phyloP scores from a whole-genome alignment of 2,888 invertebrate species.

The Ceraclea dissimilis region DNA sequence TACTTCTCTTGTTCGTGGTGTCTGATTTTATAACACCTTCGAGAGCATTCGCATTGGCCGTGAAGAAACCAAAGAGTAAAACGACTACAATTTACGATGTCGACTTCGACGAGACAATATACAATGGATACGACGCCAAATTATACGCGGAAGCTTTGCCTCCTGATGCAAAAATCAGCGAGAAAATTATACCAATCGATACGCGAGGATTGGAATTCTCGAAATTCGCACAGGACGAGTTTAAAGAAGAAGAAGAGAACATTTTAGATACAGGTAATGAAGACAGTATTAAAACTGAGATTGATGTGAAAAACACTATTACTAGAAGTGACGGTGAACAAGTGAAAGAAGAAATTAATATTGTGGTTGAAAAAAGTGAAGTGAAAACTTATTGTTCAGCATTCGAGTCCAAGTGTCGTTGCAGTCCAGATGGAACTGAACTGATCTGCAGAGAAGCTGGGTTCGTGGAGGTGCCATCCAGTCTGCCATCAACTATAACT shows the following conservation, averaged over 20 bases:
- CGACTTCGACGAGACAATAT: slow-evolving; percentile 19
- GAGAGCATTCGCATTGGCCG: background rate
- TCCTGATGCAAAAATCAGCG: slow-evolving; percentile 13
- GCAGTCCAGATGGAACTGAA: slow-evolving; percentile 23
- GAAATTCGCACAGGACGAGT: slow-evolving; percentile 7
- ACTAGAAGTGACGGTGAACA: background rate
- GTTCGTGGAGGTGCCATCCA: slow-evolving; percentile 25
- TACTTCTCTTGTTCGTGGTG: background rate
- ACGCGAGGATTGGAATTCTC: slow-evolving; percentile 7
- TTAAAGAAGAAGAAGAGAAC: slow-evolving; percentile 1
- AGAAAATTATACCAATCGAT: slow-evolving; percentile 15
- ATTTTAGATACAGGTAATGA: background rate
- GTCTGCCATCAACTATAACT: slow-evolving; percentile 22
- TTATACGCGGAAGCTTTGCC: slow-evolving; percentile 11
- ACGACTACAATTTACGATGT: slow-evolving; percentile 20
- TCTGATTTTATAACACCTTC: background rate
- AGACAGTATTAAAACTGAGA: background rate
- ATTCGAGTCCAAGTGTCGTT: slow-evolving; percentile 25
- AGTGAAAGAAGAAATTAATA: background rate
- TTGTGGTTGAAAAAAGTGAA: slow-evolving; percentile 4
- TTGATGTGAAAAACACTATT: background rate
- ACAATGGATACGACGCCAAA: slow-evolving; percentile 4
- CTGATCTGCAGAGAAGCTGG: slow-evolving; percentile 24
- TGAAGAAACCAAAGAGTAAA: background rate
- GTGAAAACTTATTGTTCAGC: slow-evolving; percentile 22